Evolutionary conservation across 1,140 invertebrate species (phyloP), one percentile per base, ranked within the genome.

Genomic region (Proctacanthus coquilletti): DNA sequence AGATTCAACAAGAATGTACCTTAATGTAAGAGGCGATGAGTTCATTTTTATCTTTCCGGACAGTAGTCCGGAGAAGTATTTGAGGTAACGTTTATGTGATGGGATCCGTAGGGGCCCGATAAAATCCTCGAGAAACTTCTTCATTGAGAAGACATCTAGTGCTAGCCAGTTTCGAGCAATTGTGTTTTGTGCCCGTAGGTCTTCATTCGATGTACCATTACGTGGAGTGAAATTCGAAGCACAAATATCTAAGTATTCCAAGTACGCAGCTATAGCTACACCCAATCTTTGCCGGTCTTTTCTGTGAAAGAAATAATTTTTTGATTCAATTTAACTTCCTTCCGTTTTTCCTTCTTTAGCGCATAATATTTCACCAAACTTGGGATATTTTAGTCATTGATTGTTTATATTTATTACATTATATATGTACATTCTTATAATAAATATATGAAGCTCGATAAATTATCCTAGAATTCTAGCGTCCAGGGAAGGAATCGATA

Each of bases 61-160:
- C 19, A 79, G 61, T 6, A 79, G 55, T n/a, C 74, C 74, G 20
- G 70, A 61, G 55, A 79, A 79, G 51, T 79, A 78, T 39, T 70
- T 60, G n/a, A 79, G 64, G 54, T 78, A 79, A 52, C 80, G 73
- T 60, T 70, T 69, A 53, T 83, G 75, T 19, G 79, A 81, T 11
- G 80, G 80, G 39, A 77, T 70, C 38, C 70, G 65, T 36, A 78
- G 60, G 38, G 69, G 64, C 40, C 71, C 73, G 38, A 83, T 67
- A 58, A 79, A 79, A 53, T 81, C 77, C 50, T 83, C 76, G 45
- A 77, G 74, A 55, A 80, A 84, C 46, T 73, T 62, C 52, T 79
- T 74, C 80, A 84, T 84, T 30, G 80, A 76, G 53, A 79, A 82
- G 53, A 77, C 66, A 56, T 84, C 80, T 40, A 81, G 23, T 23